phyloP scores from a whole-genome alignment of 2,797 vertebrate genomes.

The Lindbergichthys nudifrons region DNA sequence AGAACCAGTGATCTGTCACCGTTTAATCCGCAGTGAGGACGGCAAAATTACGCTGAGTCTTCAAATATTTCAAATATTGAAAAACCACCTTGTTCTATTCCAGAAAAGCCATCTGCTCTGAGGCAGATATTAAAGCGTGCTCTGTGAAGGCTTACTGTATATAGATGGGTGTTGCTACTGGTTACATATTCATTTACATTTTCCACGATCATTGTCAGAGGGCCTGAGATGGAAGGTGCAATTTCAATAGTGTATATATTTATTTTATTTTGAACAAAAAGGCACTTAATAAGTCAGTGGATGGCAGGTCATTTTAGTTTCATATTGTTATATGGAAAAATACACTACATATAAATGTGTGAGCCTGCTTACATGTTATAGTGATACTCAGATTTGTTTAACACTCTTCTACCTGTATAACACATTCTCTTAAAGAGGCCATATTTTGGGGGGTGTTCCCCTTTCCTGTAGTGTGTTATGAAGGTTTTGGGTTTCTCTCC shows the following conservation, averaged over 20 bases:
- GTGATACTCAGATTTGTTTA: constrained; percentile 12
- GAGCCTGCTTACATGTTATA: constrained; percentile 20
- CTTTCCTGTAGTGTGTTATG: too few relatives aligned
- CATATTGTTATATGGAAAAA: constrained; percentile 23
- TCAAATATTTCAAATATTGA: constrained; percentile 78
- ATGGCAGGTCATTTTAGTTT: constrained; percentile 38
- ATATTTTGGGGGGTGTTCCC: too few relatives aligned
- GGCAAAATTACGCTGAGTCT: constrained; percentile 72
- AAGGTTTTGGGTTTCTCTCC: too few relatives aligned
- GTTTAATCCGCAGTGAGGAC: constrained; percentile 70
- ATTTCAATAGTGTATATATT: constrained; percentile 37
- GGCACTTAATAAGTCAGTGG: constrained; percentile 32
- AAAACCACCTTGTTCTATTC: constrained; percentile 67
- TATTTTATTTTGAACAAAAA: constrained; percentile 35
- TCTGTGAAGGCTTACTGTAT: constrained; percentile 63
- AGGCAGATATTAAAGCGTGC: constrained; percentile 65
- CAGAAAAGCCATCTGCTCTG: constrained; percentile 61
- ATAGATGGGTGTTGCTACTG: constrained; percentile 56
- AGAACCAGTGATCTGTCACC: constrained; percentile 69
- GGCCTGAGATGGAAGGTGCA: constrained; percentile 35
- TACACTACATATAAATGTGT: constrained; percentile 13
- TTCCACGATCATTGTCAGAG: constrained; percentile 57
- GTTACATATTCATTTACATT: constrained; percentile 71
- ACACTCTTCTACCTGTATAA: background rate
- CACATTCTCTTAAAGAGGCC: too few relatives aligned